Percentiles rank a stretch among this genome's conserved stretches.
phyloP scores from a whole-genome alignment of 2,113 vertebrate genomes.

The Pagrus major region DNA sequence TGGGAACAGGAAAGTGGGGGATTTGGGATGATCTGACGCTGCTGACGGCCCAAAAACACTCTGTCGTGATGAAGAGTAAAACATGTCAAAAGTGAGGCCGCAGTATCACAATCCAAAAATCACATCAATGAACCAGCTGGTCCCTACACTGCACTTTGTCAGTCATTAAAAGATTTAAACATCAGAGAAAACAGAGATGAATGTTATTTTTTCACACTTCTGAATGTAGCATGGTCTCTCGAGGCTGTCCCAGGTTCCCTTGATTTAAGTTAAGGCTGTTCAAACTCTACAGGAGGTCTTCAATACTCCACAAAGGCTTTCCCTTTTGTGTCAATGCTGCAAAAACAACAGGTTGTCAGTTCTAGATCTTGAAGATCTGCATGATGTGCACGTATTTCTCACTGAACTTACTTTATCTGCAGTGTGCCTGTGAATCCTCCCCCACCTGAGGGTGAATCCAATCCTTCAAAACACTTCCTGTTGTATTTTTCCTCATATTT shows the following conservation, averaged over 20 bases:
- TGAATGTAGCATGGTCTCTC: neutral
- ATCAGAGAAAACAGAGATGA: neutral
- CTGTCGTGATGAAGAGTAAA: slow-evolving; percentile 20
- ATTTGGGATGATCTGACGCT: slow-evolving; percentile 42
- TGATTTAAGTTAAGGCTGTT: too few species aligned
- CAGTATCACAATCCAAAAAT: slow-evolving; percentile 28
- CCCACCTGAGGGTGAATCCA: too few species aligned
- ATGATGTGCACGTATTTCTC: too few species aligned
- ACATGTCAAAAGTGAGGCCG: neutral
- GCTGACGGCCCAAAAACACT: slow-evolving; percentile 45
- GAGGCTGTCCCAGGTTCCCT: neutral
- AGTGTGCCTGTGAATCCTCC: too few species aligned
- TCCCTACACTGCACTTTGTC: neutral
- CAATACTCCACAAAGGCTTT: too few species aligned
- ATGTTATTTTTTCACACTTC: neutral
- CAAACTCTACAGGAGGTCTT: too few species aligned
- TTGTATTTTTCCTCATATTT: too few species aligned
- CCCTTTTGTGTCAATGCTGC: too few species aligned
- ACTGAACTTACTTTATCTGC: too few species aligned
- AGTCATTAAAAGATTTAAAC: neutral
- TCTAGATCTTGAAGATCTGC: too few species aligned
- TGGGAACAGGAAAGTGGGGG: slow-evolving; percentile 31
- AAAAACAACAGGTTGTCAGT: too few species aligned
- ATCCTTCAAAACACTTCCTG: too few species aligned
- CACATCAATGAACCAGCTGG: slow-evolving; percentile 26